A percentile compares a stretch with the other conserved stretches of the same genome.
Conservation (phyloP, 2,797 vertebrate species). For the Chrosomus eos region DNA sequence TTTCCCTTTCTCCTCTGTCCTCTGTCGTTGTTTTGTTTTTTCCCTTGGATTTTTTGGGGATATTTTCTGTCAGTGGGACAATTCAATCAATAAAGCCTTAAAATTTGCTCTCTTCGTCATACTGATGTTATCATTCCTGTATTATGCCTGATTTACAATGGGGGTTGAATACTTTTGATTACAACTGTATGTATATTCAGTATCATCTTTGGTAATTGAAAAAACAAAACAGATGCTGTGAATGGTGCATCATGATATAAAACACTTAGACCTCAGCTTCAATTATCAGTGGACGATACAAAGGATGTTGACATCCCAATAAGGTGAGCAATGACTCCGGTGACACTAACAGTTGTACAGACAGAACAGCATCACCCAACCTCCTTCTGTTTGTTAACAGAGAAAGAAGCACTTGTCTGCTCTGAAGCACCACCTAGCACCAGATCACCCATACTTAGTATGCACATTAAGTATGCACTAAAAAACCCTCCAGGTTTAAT, state of each 20-base stretch:
- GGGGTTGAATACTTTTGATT: no score
- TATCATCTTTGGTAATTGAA: not conserved
- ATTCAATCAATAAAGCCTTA: not conserved
- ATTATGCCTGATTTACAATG: not conserved
- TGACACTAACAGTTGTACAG: not conserved
- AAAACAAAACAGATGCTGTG: not conserved
- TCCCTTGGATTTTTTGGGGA: no score
- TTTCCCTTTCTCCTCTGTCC: constrained; percentile 2
- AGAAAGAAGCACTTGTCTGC: not conserved
- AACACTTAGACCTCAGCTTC: not conserved
- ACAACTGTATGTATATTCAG: not conserved
- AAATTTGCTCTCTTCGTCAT: not conserved
- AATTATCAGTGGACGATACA: not conserved
- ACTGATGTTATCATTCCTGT: not conserved
- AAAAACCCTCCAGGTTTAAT: not conserved
- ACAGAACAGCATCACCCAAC: not conserved
- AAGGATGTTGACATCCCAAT: constrained; percentile 11
- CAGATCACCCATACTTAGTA: not conserved
- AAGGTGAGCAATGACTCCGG: constrained; percentile 1
- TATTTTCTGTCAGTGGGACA: constrained; percentile 14
- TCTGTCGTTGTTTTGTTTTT: not conserved
- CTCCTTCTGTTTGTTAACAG: not conserved
- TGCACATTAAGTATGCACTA: not conserved
- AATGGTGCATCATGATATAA: not conserved
- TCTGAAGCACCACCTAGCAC: not conserved